Evolutionary conservation across 2,113 vertebrate species (phyloP).

Genomic region (Pionites leucogaster): DNA sequence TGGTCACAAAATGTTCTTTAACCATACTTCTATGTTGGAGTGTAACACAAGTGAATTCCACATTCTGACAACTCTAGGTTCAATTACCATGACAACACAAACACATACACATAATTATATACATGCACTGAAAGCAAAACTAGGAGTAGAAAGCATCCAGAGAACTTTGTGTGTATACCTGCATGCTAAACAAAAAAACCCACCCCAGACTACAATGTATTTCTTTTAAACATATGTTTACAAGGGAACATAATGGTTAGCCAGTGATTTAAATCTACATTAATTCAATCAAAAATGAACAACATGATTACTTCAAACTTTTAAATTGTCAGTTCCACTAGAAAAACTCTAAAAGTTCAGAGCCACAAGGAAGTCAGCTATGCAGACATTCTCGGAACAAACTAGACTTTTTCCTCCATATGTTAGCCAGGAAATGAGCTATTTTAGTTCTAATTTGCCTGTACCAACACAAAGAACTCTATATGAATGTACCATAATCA

Average conservation of each 20-base stretch:
- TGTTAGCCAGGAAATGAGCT: not conserved
- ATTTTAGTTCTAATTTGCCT: not conserved
- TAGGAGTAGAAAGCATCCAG: not conserved
- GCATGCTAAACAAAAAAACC: not conserved
- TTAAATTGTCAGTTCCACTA: not conserved
- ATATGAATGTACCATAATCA: not conserved
- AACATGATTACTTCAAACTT: not conserved
- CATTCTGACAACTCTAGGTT: slow-evolving; percentile 59
- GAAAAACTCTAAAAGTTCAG: not conserved
- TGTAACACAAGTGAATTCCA: slow-evolving; percentile 56
- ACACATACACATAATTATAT: slow-evolving; percentile 70
- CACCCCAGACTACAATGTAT: not conserved
- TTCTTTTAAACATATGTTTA: not conserved
- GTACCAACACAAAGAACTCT: not conserved
- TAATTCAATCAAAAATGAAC: not conserved
- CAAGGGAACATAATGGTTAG: not conserved
- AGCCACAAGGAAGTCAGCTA: not conserved
- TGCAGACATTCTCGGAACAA: not conserved
- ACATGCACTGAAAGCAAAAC: slow-evolving; percentile 12
- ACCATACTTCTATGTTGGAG: slow-evolving; percentile 33
- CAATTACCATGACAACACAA: slow-evolving; percentile 74
- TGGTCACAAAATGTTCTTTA: not conserved
- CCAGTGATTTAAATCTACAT: not conserved
- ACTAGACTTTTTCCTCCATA: not conserved
- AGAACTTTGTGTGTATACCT: not conserved